Evolutionary conservation across 2,797 vertebrate genomes (phyloP), one percentile per base, ranked within the genome.

Genomic region (Glyptemys insculpta): DNA sequence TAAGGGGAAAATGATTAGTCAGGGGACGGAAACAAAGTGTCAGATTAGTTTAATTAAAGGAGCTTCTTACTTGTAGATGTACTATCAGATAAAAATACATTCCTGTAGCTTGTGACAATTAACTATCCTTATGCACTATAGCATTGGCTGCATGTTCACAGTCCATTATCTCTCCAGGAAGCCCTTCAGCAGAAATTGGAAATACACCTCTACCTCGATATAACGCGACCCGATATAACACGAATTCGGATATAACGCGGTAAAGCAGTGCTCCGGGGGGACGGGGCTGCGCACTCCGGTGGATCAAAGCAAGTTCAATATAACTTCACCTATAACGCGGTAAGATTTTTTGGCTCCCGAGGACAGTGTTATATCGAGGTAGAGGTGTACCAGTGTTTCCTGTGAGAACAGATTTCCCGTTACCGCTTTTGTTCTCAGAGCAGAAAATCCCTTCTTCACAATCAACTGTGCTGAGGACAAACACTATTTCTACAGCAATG

Each of bases 391-490:
- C 31, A 65, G 57, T n/a, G 59, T 65, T n/a, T 34, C 34, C 59
- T 31, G 14, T 12, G 59, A 65, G 12, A 65, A 34, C 31, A n/a
- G 59, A n/a, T 65, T 65, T 65, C 31, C 15, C 14, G 14, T 16
- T 34, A 29, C 31, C 14, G 12, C 59, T 65, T 56, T 56, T 65
- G 59, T n/a, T 31, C 14, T 15, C 7, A 18, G 14, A 65, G 12
- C 31, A n/a, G 59, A 31, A 65, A 31, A 31, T n/a, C 29, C 12
- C 34, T 65, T 65, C 19, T 81, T 83, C n/a, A 50, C 6, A 82
- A 18, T 15, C 78, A 59, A 2, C 9, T 62, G 0, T 86, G 50
- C 2, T n/a, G 9, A 27, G 29, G 15, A 49, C 34, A 82, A 85
- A 82, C 1, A 62, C 2, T 37, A 1, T 1, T 80, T 83, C 27